Base-by-base conservation (phyloP, 2,113 vertebrate species). In the Prietella phreatophila region DNA sequence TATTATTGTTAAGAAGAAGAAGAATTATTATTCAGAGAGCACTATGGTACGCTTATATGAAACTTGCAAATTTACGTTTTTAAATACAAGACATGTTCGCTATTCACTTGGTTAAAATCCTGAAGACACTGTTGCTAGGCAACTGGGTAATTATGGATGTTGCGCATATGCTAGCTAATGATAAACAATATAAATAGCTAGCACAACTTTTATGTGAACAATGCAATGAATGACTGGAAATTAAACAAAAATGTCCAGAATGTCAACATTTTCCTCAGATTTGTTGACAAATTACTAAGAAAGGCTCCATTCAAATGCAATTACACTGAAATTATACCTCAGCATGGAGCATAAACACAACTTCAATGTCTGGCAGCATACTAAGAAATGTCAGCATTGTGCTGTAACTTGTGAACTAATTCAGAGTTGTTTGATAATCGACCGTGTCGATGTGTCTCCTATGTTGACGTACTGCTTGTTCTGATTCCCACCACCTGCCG, bases 231-330 rank as follows among this genome's bases (percentile, higher is more conserved):
- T 50, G 42, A n/a, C 13, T n/a, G 42, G 10, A 27, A 78, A 78
- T 25, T 9, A 75, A 76, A 50, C 73, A 47, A 47, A 39, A 42
- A 11, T 1, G 0, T 42, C 71, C 25, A 1, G 39, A 76, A 42
- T 76, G 20, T 47, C 42, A 76, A 47, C 71, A 75, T 42, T 75
- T 75, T 75, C 71, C 30, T 71, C 30, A 75, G 22, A 76, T 76
- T 13, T 27, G 22, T 50, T 17, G 25, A 5, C 14, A 78, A 78
- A 78, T 53, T 5, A 78, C 6, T 19, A 80, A 30, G 13, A 55
- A 78, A 53, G 47, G 5, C 15, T 55, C 22, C 4, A 19, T 75
- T 25, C 0, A 13, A n/a, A 1, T n/a, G 25, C 50, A 27, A 6
- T 27, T 14, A 27, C 3, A 14, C 4, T 50, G 75, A 7, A n/a